These are phyloP conservation scores for Dolichallabes microphthalmus DNA, from an alignment of 2,113 vertebrate genomes.

Conservation along the genomic window DNA sequence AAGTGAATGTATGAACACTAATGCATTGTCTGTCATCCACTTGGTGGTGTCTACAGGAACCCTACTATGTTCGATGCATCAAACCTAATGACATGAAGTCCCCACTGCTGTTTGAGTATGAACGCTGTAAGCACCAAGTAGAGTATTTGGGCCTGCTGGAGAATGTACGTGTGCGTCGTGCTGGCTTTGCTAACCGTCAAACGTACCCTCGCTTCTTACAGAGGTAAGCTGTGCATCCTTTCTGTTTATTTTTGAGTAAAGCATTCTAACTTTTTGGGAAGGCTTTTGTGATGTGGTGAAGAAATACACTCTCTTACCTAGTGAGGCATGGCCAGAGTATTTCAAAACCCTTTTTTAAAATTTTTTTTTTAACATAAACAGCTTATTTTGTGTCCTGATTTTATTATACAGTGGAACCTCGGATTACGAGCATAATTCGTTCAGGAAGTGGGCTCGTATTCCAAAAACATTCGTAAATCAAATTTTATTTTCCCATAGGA, in stretches of 20 bases:
- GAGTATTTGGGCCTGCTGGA: slow-evolving; percentile 95
- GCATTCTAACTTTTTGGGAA: no score
- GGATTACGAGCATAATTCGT: no score
- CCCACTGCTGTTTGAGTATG: slow-evolving; percentile 87
- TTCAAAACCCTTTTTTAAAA: no score
- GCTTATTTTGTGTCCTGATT: not conserved
- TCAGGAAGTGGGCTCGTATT: no score
- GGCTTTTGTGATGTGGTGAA: no score
- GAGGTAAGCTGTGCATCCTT: slow-evolving; percentile 71
- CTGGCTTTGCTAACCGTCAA: slow-evolving; percentile 95
- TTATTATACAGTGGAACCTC: no score
- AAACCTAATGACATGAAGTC: slow-evolving; percentile 98
- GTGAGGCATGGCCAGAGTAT: not conserved
- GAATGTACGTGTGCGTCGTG: slow-evolving; percentile 90
- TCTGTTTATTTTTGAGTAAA: not conserved
- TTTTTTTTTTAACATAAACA: not conserved
- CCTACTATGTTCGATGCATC: slow-evolving; percentile 97
- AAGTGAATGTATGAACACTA: not conserved
- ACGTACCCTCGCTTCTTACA: slow-evolving; percentile 91
- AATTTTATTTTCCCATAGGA: no score
- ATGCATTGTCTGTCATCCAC: not conserved
- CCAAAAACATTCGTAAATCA: no score
- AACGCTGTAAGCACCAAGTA: slow-evolving; percentile 93
- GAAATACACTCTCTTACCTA: not conserved
- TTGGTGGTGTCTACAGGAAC: slow-evolving; percentile 75